Evolutionary conservation across 2,797 vertebrate species (phyloP), one percentile per base, ranked within the genome.

Genomic region (Oryzias dopingdopingensis): DNA sequence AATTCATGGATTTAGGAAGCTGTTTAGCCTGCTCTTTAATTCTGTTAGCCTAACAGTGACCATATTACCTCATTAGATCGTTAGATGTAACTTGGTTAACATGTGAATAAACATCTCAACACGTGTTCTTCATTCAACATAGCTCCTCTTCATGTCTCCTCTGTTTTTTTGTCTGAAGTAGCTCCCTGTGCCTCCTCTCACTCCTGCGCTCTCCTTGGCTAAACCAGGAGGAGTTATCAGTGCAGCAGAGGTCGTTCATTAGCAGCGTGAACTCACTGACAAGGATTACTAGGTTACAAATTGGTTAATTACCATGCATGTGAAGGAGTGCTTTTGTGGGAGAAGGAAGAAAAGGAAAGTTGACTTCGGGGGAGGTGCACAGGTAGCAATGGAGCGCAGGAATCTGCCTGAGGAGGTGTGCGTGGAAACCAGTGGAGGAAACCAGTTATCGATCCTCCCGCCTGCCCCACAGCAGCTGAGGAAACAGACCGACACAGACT

Each of bases 201-300:
- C 24, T 48, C 46, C 53, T 23, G 23, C 60, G 41, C 52, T 66
- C 56, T 52, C 72, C 17, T 59, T 51, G 49, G 62, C 60, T 52
- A 26, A 51, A 66, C 29, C 32, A 43, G 17, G 70, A 81, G 86
- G 65, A 76, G 83, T 88, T 87, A 86, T 89, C 83, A 87, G 72
- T 76, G 70, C 72, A 84, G 81, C 69, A 52, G 42, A 52, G 79
- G 83, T 86, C 86, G 89, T 92, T 91, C 89, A 91, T 92, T 91
- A 91, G 87, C 86, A 5, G 61, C 12, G 65, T 59, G 42, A 80
- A 81, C 75, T 61, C 47, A 17, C 77, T 90, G 91, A 93, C 90
- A 92, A 88, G 86, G 84, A 87, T 89, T 88, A 87, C 87, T 88
- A 90, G 85, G 90, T 91, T 91, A 91, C 89, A 90, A 89, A 92